Evolutionary conservation across 2,113 vertebrate species (phyloP), one percentile per base, ranked within the genome.

Genomic region (Lepus americanus): DNA sequence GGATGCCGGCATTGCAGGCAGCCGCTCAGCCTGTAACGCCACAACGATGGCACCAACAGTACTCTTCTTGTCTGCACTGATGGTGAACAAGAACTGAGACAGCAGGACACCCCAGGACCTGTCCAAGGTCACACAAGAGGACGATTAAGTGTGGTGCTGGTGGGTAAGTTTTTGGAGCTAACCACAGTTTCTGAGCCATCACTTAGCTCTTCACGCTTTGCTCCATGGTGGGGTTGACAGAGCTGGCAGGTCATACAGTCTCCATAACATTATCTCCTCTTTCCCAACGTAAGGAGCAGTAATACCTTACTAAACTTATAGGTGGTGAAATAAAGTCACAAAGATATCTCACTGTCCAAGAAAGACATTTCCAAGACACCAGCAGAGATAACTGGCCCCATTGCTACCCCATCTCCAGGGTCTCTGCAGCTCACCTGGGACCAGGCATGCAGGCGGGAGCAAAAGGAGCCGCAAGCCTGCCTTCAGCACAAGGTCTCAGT

Each of bases 341-440:
- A 63, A 79, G n/a, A 22, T 70, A 33, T 63, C 70, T 89, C 51
- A 70, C 79, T 55, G 14, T 9, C 17, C 6, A 25, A 74, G 39
- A 59, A 70, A 22, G 72, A 73, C 11, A 88, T 70, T 87, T 70
- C 49, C n/a, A 67, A 72, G 33, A 22, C n/a, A 49, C 14, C 17
- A 69, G 23, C 61, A 87, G 36, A 51, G 7, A 12, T 31, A 23
- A 51, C 14, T 78, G 73, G 70, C 49, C 3, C 49, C 31, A 13
- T 4, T 78, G 29, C 69, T 44, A 36, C 2, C 55, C 69, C 33
- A 72, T 31, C 83, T 36, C n/a, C 3, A 72, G 22, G 16, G n/a
- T 85, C 78, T 87, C 89, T 95, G 49, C 69, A 87, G 69, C 66
- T 63, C 69, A 66, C 31, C 67, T 33, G 22, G 63, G 39, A 16